Evolutionary conservation across 2,113 vertebrate species (phyloP).

Genomic region (Lepisosteus oculatus): DNA sequence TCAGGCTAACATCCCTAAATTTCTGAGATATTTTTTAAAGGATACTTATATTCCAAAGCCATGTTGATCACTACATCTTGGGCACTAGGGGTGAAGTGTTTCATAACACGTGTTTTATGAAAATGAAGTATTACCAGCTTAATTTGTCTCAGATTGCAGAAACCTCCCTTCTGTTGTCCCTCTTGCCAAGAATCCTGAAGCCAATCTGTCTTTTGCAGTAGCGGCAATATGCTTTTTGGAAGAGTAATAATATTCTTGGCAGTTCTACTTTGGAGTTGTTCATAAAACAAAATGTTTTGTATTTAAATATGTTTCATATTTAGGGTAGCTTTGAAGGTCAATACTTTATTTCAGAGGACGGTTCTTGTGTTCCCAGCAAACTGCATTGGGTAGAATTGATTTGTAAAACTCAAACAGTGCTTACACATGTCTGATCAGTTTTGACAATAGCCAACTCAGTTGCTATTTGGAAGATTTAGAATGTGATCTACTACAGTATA

Average conservation of each 20-base stretch:
- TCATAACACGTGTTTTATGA: constrained; percentile 14
- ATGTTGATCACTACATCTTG: no score
- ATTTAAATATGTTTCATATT: constrained; percentile 20
- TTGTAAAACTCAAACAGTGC: neutral
- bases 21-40: no score
- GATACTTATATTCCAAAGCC: no score
- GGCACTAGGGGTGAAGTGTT: no score
- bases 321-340: constrained; percentile 17
- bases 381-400: constrained; percentile 16
- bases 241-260: constrained; percentile 41
- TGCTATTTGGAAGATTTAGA: no score
- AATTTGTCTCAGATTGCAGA: constrained; percentile 37
- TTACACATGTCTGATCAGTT: no score
- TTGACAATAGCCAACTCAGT: no score
- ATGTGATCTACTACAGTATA: no score
- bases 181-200: constrained; percentile 36
- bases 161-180: constrained; percentile 25
- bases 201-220: constrained; percentile 31
- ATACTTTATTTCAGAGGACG: constrained; percentile 22
- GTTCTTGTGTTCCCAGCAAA: constrained; percentile 17
- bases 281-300: constrained; percentile 27
- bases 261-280: constrained; percentile 12
- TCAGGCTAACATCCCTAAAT: no score
- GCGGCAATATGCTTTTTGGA: constrained; percentile 33
- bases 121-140: constrained; percentile 13